Percentiles rank a stretch among this genome's conserved stretches.
These are phyloP conservation scores for Promerops cafer DNA, from an alignment of 2,113 vertebrate species.

Conservation along the genomic window DNA sequence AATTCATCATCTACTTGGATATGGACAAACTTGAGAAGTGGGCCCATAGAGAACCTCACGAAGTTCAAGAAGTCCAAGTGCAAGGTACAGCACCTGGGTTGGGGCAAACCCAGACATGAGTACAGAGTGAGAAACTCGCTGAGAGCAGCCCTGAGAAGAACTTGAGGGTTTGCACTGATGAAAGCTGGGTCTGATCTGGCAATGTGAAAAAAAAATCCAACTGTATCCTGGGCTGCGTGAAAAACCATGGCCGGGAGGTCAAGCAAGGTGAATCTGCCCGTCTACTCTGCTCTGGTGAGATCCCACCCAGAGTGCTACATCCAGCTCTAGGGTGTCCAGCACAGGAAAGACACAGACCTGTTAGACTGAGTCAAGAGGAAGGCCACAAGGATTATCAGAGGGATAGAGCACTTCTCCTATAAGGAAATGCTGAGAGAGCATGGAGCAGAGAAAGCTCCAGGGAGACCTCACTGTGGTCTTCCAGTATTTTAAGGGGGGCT, in stretches of 20 bases:
- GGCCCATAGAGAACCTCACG: neutral
- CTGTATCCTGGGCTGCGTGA: neutral
- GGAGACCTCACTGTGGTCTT: neutral
- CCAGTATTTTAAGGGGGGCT: neutral
- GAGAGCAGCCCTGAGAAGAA: neutral
- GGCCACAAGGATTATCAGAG: neutral
- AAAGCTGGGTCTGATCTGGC: neutral
- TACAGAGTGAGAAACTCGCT: neutral
- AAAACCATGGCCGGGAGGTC: neutral
- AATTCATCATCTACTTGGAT: neutral
- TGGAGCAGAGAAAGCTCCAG: neutral
- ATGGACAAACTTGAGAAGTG: neutral
- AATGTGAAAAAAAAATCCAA: neutral
- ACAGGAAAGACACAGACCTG: neutral
- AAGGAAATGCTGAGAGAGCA: neutral
- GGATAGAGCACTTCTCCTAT: neutral
- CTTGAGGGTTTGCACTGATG: neutral
- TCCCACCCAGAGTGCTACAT: neutral
- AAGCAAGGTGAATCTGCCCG: neutral
- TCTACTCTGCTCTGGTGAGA: neutral
- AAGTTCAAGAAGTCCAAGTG: neutral
- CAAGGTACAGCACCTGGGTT: neutral
- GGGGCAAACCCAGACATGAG: neutral
- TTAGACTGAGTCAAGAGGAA: fast-evolving
- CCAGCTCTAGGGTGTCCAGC: neutral